Evolutionary conservation across 2,888 invertebrate genomes (phyloP), one percentile per base, ranked within the genome.

Genomic region (Platycheirus albimanus): DNA sequence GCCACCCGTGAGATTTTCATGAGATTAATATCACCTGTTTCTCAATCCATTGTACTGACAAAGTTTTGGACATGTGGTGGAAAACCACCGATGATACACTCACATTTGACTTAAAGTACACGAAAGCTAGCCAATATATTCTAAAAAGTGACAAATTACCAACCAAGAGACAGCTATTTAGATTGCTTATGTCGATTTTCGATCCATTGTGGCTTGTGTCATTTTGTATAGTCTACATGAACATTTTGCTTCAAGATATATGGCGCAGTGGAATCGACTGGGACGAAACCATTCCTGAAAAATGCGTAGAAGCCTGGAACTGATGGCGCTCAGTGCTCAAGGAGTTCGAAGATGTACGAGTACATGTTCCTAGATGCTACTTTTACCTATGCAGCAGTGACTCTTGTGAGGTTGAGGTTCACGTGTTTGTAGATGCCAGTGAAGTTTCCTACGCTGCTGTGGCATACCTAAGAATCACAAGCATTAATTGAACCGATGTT

Each of bases 161-260:
- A 3, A 86, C 85, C 0, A 85, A 85, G 30, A 71, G 84, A 15
- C 78, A 85, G 28, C 47, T 85, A 10, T 33, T 85, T 0, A 41
- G 84, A 54, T n/a, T 77, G n/a, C 11, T 85, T 0, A 85, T 85
- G 81, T 66, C 83, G 7, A 81, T 84, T 10, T 85, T 84, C 41
- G 81, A 85, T 43, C 84, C 85, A 2, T 28, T 85, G 19, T 81
- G 79, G 0, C n/a, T 84, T 13, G 28, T 84, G 17, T 8, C 66
- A 0, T 75, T 63, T 43, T 17, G 1, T 17, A 17, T 54, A 17
- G 63, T 80, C 4, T 51, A 64, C 19, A 51, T 76, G 49, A 86
- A 85, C 80, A 85, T 75, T 10, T 24, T 85, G 3, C 47, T 85
- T 2, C 80, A n/a, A n/a, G n/a, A n/a, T n/a, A n/a, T n/a, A n/a